These are phyloP conservation scores for Plagodis dolabraria DNA, from an alignment of 2,888 invertebrate genomes.

Conservation along the genomic window DNA sequence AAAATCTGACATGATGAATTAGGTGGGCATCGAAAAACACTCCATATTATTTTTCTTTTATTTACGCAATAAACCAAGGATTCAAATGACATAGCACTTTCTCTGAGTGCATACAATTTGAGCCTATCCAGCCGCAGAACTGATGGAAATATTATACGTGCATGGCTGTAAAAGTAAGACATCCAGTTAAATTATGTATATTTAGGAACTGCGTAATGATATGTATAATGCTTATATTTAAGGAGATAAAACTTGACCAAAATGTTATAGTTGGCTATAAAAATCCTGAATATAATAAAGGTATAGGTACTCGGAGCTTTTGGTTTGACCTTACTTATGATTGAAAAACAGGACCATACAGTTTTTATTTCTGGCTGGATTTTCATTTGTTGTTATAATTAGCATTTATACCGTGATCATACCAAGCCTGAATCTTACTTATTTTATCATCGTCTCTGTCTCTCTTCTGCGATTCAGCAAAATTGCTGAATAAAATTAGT, in stretches of 20 bases:
- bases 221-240: slow-evolving; percentile 32
- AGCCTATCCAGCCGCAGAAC: slow-evolving; percentile 45
- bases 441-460: no score
- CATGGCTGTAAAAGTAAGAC: slow-evolving; percentile 38
- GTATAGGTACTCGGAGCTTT: no score
- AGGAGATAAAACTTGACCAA: slow-evolving; percentile 37
- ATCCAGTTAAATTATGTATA: slow-evolving; percentile 37
- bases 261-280: slow-evolving; percentile 36
- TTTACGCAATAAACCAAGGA: slow-evolving; percentile 49
- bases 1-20: no score
- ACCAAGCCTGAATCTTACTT: slow-evolving; percentile 31
- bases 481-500: no score
- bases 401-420: slow-evolving; percentile 17
- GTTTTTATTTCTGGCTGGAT: no score
- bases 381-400: no score
- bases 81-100: slow-evolving; percentile 49
- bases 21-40: no score
- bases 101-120: slow-evolving; percentile 53
- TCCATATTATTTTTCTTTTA: slow-evolving; percentile 19
- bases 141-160: slow-evolving; percentile 30
- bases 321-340: no score
- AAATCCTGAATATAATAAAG: no score
- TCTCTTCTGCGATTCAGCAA: no score
- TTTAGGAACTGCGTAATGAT: slow-evolving; percentile 30
- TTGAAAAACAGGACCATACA: no score